Base-by-base conservation (phyloP, 2,888 invertebrate genomes). In the Sturmia bella region DNA sequence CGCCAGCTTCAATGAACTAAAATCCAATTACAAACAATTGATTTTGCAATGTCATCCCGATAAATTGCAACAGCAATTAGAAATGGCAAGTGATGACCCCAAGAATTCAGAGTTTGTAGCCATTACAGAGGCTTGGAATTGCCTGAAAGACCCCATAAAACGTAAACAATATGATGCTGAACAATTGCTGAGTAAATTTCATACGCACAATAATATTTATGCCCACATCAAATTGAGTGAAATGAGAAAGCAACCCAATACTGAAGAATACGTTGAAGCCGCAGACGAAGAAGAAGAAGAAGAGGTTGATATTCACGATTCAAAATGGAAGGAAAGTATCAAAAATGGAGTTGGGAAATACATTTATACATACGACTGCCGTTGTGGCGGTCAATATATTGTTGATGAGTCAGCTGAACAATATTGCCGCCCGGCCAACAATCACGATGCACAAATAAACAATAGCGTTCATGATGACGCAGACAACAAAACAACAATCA, bases 71-170 rank as follows among this genome's bases (percentile, higher is more conserved):
- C 80, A 80, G 24, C 69, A 83, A 69, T 54, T 73, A 7, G 77
- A 73, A 68, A 45, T 69, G 13, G 64, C 52, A 24, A 50, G 54
- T 45, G 56, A 61, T 68, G 64, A 63, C 69, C 54, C 63, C 21
- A 75, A 76, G 48, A 72, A 73, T 39, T 15, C 15, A 66, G 63
- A 89, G 83, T 94, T 94, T 89, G 88, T 92, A 75, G 87, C 89
- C 61, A 92, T 96, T 82, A 93, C 94, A 87, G 92, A 93, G 87
- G 96, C 96, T n/a, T 96, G 95, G 95, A 92, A 93, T 85, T 92
- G 93, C 70, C 89, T 96, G 50, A 92, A 93, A 86, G 92, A 95
- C 88, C 92, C 93, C 41, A 88, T 92, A 52, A 91, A 89, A 59
- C 92, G 94, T 70, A 94, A 92, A 88, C 92, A 93, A 85, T 96